A percentile compares a stretch with the other conserved stretches of the same genome.
phyloP scores from a whole-genome alignment of 2,888 invertebrate species.

The Synanthedon tipuliformis region DNA sequence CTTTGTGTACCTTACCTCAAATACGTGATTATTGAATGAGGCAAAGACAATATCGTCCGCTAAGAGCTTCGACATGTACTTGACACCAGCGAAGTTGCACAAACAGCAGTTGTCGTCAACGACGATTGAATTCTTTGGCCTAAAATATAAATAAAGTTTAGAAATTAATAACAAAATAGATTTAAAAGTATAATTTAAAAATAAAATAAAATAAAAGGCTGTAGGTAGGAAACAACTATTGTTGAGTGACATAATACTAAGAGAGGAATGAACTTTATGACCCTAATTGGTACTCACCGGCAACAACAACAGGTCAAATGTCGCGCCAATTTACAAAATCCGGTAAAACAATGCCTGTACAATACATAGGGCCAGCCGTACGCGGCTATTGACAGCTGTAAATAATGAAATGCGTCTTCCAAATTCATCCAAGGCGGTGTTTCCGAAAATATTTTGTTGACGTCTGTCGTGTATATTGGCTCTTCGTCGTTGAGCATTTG shows the following conservation, averaged over 20 bases:
- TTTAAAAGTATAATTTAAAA: too few relatives aligned
- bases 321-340: conserved; percentile 77
- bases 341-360: conserved; percentile 80
- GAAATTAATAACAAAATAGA: too few relatives aligned
- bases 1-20: conserved; percentile 71
- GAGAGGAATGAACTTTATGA: not conserved
- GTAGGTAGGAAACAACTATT: not conserved
- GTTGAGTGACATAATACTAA: not conserved
- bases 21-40: conserved; percentile 86
- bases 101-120: conserved; percentile 92
- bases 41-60: conserved; percentile 87
- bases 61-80: conserved; percentile 78
- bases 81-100: conserved; percentile 87
- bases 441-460: conserved; percentile 71
- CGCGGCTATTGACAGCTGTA: conserved; percentile 83
- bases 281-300: conserved; percentile 48
- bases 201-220: too few relatives aligned
- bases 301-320: conserved; percentile 82
- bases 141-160: conserved; percentile 11
- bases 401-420: conserved; percentile 79
- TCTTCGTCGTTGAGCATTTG: conserved; percentile 74
- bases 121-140: conserved; percentile 73
- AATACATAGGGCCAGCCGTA: conserved; percentile 92
- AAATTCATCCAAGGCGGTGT: conserved; percentile 85
- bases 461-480: conserved; percentile 76